Conservation (phyloP, 2,888 invertebrate genomes). For the Autographa gamma region DNA sequence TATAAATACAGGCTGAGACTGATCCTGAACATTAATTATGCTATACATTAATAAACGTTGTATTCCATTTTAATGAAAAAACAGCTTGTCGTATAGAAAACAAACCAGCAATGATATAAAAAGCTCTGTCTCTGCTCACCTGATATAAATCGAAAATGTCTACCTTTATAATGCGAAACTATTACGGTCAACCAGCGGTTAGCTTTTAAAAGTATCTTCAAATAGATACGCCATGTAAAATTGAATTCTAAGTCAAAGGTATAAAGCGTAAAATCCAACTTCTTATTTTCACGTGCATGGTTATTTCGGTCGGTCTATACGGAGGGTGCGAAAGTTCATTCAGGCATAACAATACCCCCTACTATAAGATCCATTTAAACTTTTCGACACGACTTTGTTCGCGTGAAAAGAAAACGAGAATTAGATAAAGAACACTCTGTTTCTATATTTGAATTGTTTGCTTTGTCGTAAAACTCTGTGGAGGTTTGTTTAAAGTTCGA, state of each 20-base stretch:
- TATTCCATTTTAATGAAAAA: slow-evolving; percentile 9
- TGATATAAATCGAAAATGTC: slow-evolving; percentile 36
- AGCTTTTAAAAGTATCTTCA: slow-evolving; percentile 27
- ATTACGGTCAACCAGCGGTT: slow-evolving; percentile 47
- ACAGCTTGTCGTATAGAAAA: slow-evolving; percentile 19
- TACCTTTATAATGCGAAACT: slow-evolving; percentile 44
- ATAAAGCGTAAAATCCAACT: slow-evolving; percentile 46
- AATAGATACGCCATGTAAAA: slow-evolving; percentile 22
- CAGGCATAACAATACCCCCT: slow-evolving; percentile 70
- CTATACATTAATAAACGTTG: neutral
- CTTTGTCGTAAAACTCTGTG: slow-evolving; percentile 30
- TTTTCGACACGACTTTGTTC: slow-evolving; percentile 59
- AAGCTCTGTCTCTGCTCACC: neutral
- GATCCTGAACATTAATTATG: neutral
- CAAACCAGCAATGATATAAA: slow-evolving; percentile 38
- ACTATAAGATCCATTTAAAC: slow-evolving; percentile 66
- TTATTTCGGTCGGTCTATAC: slow-evolving; percentile 70
- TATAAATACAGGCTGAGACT: neutral
- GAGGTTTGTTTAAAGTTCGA: slow-evolving; percentile 35
- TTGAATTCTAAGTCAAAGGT: slow-evolving; percentile 31
- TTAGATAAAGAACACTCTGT: slow-evolving; percentile 23
- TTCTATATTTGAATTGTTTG: slow-evolving; percentile 36
- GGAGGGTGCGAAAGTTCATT: slow-evolving; percentile 73
- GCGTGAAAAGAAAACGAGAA: slow-evolving; percentile 50
- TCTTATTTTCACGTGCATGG: slow-evolving; percentile 53